Evolutionary conservation across 2,888 invertebrate genomes (phyloP).

Genomic region (Tenthredo scrophulariae): DNA sequence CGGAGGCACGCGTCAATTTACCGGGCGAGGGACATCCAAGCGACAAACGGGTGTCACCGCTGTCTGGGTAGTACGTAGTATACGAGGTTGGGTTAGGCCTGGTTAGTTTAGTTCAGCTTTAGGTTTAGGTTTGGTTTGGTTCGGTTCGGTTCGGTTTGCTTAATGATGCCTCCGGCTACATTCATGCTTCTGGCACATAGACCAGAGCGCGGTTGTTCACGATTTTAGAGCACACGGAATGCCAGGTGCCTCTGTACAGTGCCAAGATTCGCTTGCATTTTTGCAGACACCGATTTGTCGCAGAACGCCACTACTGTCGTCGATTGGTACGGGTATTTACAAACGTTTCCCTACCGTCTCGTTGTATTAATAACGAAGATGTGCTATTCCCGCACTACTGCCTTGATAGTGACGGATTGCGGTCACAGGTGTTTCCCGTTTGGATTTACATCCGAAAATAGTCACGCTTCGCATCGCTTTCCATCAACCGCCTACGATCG

Average conservation of each 20-base stretch:
- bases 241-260: constrained; percentile 34
- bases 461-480: constrained; percentile 3
- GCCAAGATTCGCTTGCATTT: constrained; percentile 47
- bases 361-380: constrained; percentile 48
- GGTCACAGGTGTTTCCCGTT: constrained; percentile 68
- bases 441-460: constrained; percentile 46
- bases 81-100: constrained; percentile 4
- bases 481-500: not conserved
- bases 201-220: not conserved
- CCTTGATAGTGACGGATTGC: constrained; percentile 65
- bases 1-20: constrained; percentile 48
- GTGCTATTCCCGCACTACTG: constrained; percentile 6
- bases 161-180: constrained; percentile 35
- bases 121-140: constrained; percentile 31
- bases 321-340: constrained; percentile 25
- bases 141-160: constrained; percentile 10
- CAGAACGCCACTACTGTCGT: constrained; percentile 28
- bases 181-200: constrained; percentile 35
- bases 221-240: constrained; percentile 41
- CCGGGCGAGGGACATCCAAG: constrained; percentile 21
- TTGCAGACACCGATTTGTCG: constrained; percentile 41
- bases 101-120: constrained; percentile 32
- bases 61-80: not conserved
- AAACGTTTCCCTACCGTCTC: constrained; percentile 16
- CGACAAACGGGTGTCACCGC: constrained; percentile 44